phyloP scores from a whole-genome alignment of 2,797 vertebrate species.

The Coccyzus lansbergi region DNA sequence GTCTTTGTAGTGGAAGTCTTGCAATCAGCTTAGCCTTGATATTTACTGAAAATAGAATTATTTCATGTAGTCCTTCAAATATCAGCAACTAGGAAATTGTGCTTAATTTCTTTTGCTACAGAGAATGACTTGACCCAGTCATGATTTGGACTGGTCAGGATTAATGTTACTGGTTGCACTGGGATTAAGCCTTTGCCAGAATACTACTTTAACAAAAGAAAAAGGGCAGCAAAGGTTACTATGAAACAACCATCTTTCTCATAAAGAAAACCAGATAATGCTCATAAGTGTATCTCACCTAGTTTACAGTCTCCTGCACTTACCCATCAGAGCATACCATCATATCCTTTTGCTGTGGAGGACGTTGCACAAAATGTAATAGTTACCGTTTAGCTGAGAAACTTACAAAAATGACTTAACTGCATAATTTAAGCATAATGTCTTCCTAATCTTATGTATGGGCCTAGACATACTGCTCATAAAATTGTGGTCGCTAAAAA shows the following conservation, averaged over 20 bases:
- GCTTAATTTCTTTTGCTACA: background rate
- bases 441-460: background rate
- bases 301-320: constrained; percentile 22
- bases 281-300: background rate
- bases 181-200: background rate
- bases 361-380: background rate
- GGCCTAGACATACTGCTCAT: background rate
- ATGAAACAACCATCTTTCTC: background rate
- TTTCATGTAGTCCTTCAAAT: background rate
- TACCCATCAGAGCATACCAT: background rate
- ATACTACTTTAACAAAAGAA: background rate
- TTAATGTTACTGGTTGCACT: background rate
- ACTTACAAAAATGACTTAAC: constrained; percentile 1
- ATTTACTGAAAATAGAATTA: background rate
- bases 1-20: background rate
- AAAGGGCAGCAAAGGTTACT: background rate
- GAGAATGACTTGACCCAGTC: background rate
- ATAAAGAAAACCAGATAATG: background rate
- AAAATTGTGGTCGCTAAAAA: background rate
- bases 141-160: background rate
- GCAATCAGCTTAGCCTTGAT: background rate
- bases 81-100: background rate
- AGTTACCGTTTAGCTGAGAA: constrained; percentile 10
- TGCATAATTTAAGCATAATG: background rate
- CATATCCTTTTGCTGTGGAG: constrained; percentile 14